Percentiles rank a stretch among this genome's conserved stretches.
These are phyloP conservation scores for Myxocyprinus asiaticus DNA, from an alignment of 2,113 vertebrate species.

Conservation along the genomic window DNA sequence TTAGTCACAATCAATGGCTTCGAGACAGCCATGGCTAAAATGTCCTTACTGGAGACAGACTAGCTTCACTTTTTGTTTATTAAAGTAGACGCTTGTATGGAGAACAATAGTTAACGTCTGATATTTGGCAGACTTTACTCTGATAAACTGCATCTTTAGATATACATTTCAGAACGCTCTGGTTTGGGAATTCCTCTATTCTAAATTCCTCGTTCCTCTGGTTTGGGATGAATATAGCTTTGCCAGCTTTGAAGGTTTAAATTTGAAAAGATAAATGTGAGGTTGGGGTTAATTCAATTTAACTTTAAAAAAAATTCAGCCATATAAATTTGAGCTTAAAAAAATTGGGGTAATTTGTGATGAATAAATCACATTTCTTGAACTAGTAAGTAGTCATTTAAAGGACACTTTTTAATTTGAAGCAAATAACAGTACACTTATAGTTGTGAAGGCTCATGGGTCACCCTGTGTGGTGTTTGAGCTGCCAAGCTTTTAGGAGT, in stretches of 20 bases:
- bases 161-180: neutral
- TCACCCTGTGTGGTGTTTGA: too few species aligned
- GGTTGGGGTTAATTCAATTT: neutral
- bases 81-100: slow-evolving; percentile 19
- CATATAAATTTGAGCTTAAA: too few species aligned
- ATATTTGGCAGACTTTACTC: slow-evolving; percentile 23
- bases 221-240: neutral
- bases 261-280: neutral
- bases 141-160: slow-evolving; percentile 21
- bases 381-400: too few species aligned
- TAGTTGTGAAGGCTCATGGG: too few species aligned
- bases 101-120: slow-evolving; percentile 13
- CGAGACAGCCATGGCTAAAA: slow-evolving; percentile 14
- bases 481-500: too few species aligned
- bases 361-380: too few species aligned
- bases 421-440: too few species aligned
- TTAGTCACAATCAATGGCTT: slow-evolving; percentile 38
- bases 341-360: too few species aligned
- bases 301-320: neutral
- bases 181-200: neutral
- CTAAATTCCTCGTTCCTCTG: neutral
- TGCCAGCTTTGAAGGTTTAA: neutral
- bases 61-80: slow-evolving; percentile 36
- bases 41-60: slow-evolving; percentile 33
- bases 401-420: too few species aligned